Evolutionary conservation across 2,113 vertebrate species (phyloP).

Genomic region (Aegotheles bennettii): DNA sequence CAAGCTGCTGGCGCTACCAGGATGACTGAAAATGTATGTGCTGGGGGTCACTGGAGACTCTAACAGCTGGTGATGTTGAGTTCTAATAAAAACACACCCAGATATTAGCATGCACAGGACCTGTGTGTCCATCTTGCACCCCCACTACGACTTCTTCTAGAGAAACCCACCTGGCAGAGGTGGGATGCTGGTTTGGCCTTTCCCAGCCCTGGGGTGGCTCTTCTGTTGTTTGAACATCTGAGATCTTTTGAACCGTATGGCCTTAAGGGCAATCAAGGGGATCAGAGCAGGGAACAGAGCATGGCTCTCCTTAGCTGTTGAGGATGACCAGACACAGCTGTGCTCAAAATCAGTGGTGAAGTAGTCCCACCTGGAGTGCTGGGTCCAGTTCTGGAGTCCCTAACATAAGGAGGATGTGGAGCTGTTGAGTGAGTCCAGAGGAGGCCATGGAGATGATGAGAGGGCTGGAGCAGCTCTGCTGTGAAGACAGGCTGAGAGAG

Average conservation of each 20-base stretch:
- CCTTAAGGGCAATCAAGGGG: background rate
- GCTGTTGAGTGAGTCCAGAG: too few relatives aligned
- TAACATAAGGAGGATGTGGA: too few relatives aligned
- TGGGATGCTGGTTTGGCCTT: background rate
- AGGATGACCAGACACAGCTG: background rate
- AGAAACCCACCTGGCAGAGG: background rate
- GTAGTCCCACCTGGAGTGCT: too few relatives aligned
- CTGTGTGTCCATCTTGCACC: background rate
- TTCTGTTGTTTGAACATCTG: background rate
- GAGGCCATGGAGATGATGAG: too few relatives aligned
- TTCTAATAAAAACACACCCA: background rate
- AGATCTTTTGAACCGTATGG: background rate
- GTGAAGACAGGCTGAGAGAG: too few relatives aligned
- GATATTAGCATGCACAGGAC: background rate
- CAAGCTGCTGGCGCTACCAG: background rate
- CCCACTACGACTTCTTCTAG: background rate
- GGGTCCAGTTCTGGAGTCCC: too few relatives aligned
- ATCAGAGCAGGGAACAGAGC: background rate
- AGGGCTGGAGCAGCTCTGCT: too few relatives aligned
- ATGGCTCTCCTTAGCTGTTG: background rate
- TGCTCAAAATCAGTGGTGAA: background rate
- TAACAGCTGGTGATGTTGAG: background rate
- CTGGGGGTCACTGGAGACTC: background rate
- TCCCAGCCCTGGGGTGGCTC: background rate
- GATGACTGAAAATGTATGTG: background rate